A percentile compares a stretch with the other conserved stretches of the same genome.
phyloP scores from a whole-genome alignment of 2,797 vertebrate species.

The Esox masquinongy region DNA sequence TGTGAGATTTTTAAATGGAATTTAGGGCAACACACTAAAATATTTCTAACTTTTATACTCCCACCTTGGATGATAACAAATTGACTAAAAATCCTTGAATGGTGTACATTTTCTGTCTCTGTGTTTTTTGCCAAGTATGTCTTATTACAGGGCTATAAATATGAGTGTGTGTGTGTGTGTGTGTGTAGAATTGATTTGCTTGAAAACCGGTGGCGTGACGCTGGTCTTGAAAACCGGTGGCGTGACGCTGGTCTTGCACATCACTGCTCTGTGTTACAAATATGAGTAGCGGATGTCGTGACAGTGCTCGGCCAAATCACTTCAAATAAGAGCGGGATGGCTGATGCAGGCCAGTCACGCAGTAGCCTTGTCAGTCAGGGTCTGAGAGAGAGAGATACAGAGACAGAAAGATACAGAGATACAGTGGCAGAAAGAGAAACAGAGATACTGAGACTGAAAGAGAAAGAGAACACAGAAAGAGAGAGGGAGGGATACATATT shows the following conservation, averaged over 20 bases:
- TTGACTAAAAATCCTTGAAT: no score
- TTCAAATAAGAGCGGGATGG: slow-evolving; percentile 73
- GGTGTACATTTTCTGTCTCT: slow-evolving; percentile 12
- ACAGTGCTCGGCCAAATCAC: slow-evolving; percentile 77
- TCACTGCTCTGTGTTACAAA: slow-evolving; percentile 76
- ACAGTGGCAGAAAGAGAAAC: slow-evolving; percentile 49
- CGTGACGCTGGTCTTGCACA: slow-evolving; percentile 70
- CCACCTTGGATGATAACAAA: no score
- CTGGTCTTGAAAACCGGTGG: background rate
- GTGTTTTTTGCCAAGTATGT: slow-evolving; percentile 25
- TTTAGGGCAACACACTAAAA: no score
- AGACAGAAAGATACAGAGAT: slow-evolving; percentile 55
- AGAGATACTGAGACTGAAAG: slow-evolving; percentile 35
- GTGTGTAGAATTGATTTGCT: slow-evolving; percentile 74
- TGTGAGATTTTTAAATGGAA: no score
- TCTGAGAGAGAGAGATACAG: slow-evolving; percentile 42
- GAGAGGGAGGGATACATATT: background rate
- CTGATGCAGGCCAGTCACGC: slow-evolving; percentile 70
- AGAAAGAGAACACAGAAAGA: background rate
- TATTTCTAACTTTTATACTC: no score
- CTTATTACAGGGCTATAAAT: background rate
- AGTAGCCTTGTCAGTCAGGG: slow-evolving; percentile 53
- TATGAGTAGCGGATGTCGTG: slow-evolving; percentile 80
- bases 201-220: slow-evolving; percentile 75
- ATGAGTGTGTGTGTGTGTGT: slow-evolving; percentile 27